Evolutionary conservation across 2,113 vertebrate species (phyloP).

Genomic region (Sceloporus undulatus): DNA sequence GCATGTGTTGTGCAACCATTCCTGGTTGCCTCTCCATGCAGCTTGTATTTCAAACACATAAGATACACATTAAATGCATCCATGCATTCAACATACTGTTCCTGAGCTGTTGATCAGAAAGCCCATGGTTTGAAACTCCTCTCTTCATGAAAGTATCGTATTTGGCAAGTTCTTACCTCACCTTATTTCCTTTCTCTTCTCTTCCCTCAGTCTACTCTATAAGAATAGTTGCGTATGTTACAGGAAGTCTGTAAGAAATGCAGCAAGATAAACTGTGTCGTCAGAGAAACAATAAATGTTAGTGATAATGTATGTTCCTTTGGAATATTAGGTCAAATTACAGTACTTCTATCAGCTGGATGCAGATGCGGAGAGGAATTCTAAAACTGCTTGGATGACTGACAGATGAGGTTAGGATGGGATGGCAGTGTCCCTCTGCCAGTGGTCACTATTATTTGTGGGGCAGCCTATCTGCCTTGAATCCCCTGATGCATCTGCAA

Average conservation of each 20-base stretch:
- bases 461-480: not conserved
- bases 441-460: not conserved
- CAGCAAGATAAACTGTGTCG: not conserved
- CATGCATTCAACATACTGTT: not conserved
- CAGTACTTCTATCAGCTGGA: not conserved
- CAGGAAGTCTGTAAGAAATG: not conserved
- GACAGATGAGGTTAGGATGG: not conserved
- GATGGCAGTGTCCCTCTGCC: not conserved
- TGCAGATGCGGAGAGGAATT: not conserved
- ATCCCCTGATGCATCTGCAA: not conserved
- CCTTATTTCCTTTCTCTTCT: too few species aligned
- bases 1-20: not conserved
- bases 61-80: not conserved
- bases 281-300: too few species aligned
- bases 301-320: too few species aligned
- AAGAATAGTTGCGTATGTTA: not conserved
- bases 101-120: not conserved
- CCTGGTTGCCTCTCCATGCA: not conserved
- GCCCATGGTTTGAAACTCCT: not conserved
- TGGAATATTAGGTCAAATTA: not conserved
- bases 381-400: too few species aligned
- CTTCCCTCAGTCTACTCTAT: not conserved
- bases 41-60: not conserved
- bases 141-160: not conserved
- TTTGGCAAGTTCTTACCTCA: not conserved